Evolutionary conservation across 1,140 invertebrate species (phyloP).

Genomic region (Harpegnathos saltator): DNA sequence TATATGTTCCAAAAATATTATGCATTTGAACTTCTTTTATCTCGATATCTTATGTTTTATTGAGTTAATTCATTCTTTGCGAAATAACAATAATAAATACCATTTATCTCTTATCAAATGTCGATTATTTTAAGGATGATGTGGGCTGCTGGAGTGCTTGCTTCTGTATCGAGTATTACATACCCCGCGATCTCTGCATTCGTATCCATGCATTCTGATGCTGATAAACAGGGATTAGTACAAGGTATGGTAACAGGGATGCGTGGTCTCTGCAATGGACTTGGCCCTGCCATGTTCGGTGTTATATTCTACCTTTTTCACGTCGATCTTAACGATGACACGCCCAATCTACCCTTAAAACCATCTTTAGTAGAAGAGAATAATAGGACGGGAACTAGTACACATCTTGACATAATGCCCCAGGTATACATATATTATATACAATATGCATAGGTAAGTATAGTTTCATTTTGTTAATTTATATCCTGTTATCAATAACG

Average conservation of each 20-base stretch:
- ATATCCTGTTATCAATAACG: background rate
- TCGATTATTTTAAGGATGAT: constrained; percentile 93
- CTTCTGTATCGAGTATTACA: constrained; percentile 97
- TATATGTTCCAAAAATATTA: background rate
- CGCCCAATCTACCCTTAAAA: constrained; percentile 80
- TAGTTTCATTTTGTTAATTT: constrained; percentile 42
- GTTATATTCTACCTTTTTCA: constrained; percentile 99
- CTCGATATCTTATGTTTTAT: background rate
- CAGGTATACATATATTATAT: constrained; percentile 81
- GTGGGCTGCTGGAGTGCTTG: constrained; percentile 98
- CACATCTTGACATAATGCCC: constrained; percentile 86
- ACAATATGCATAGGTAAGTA: constrained; percentile 49
- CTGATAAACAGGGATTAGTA: constrained; percentile 98
- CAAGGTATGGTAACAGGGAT: constrained; percentile 99
- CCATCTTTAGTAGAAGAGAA: constrained; percentile 82
- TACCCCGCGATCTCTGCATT: constrained; percentile 99
- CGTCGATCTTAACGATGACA: constrained; percentile 96
- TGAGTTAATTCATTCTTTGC: background rate
- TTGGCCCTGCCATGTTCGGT: constrained; percentile 96
- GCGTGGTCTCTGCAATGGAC: constrained; percentile 94
- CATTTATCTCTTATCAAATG: constrained; percentile 20
- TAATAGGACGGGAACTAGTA: constrained; percentile 84
- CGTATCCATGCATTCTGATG: constrained; percentile 98
- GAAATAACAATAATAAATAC: background rate
- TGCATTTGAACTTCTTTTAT: background rate